Evolutionary conservation across 2,888 invertebrate genomes (phyloP), one percentile per base, ranked within the genome.

Genomic region (Heliconius sara): DNA sequence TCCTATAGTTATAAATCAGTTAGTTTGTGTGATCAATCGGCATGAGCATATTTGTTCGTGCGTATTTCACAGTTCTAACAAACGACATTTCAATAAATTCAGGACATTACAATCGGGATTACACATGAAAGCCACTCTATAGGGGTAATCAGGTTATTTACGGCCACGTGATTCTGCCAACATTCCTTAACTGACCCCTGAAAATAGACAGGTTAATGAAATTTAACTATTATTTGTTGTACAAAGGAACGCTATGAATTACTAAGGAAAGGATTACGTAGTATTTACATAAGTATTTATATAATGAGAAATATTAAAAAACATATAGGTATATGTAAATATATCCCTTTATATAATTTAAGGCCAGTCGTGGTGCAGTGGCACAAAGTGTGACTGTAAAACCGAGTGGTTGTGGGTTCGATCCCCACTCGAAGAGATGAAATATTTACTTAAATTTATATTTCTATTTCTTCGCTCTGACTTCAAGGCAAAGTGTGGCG

Each of bases 41-140:
- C 27, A 34, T 52, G 71, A n/a, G n/a, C 72, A 34, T n/a, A 72
- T 72, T 72, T 72, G 6, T 47, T 47, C 1, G 47, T 47, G 47
- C 52, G 52, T 52, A 19, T 52, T 52, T 52, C 52, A 52, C 72
- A 72, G 34, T 57, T 72, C 72, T 72, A 72, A 72, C 57, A 57
- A 72, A 57, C 13, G 57, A 72, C 76, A 65, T 66, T 66, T 67
- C 66, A 52, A 76, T 76, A 76, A 76, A 76, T 76, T 66, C 30
- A 76, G 66, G 13, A 27, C 66, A 76, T 76, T 66, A 76, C 76
- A 66, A 66, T 66, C 22, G 66, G 76, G 76, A 76, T 76, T 66
- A 76, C 76, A 76, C 66, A 66, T 66, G 52, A 67, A 67, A 76
- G 66, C 76, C 76, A 34, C 65, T 65, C 39, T 22, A 75, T 76